These are phyloP conservation scores for Oryzias javanicus DNA, from an alignment of 2,113 vertebrate species.

Conservation along the genomic window DNA sequence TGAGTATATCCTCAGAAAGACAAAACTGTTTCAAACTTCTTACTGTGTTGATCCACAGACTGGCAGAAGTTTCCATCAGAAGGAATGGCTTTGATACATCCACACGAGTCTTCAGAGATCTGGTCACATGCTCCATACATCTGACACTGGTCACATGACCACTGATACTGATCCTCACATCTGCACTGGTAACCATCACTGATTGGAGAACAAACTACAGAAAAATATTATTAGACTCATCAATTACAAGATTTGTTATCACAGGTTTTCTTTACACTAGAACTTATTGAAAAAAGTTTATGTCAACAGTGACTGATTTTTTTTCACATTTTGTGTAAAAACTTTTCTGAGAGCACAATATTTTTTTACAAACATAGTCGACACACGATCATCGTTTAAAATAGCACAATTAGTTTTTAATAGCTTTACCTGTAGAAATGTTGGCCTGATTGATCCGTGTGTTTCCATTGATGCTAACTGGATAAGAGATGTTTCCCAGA, in stretches of 20 bases:
- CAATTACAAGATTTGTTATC: too few species aligned
- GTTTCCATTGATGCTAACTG: slow-evolving; percentile 18
- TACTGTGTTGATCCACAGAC: not conserved
- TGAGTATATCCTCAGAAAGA: too few species aligned
- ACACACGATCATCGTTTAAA: too few species aligned
- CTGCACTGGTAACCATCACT: slow-evolving; percentile 36
- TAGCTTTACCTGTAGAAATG: slow-evolving; percentile 45
- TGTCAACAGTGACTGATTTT: too few species aligned
- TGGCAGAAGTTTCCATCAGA: not conserved
- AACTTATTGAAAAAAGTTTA: too few species aligned
- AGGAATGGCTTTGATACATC: slow-evolving; percentile 44
- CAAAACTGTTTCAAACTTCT: too few species aligned
- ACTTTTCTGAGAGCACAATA: too few species aligned
- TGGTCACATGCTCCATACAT: slow-evolving; percentile 32
- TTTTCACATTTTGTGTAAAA: too few species aligned
- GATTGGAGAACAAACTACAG: slow-evolving; percentile 35
- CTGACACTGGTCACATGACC: slow-evolving; percentile 49
- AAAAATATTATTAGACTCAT: too few species aligned
- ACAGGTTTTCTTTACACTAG: too few species aligned
- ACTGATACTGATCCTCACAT: slow-evolving; percentile 51
- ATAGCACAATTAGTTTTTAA: not conserved
- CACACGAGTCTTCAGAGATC: slow-evolving; percentile 34
- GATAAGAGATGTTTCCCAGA: slow-evolving; percentile 26
- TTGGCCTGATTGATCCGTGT: slow-evolving; percentile 13
- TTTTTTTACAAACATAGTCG: not conserved